A percentile compares a stretch with the other conserved stretches of the same genome.
phyloP scores from a whole-genome alignment of 2,797 vertebrate genomes.

The Alectoris magna region DNA sequence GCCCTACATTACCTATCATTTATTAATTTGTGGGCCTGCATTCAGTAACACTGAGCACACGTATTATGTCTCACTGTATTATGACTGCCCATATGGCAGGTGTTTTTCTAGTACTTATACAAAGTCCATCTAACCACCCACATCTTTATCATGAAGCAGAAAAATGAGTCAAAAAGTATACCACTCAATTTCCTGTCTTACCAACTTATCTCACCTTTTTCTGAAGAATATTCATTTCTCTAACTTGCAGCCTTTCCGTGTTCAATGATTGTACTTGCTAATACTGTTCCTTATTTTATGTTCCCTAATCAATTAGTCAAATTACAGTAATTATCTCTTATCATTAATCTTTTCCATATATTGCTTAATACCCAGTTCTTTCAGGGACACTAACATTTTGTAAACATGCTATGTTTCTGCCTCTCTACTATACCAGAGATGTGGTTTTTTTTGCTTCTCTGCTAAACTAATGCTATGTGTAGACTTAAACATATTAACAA shows the following conservation, averaged over 20 bases:
- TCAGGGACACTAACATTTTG: neutral
- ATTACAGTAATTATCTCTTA: slow-evolving; percentile 50
- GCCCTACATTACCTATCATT: neutral
- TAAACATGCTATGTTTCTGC: neutral
- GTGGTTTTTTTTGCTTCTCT: neutral
- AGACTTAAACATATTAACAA: neutral
- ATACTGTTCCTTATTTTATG: slow-evolving; percentile 37
- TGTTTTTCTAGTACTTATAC: neutral
- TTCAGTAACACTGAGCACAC: neutral
- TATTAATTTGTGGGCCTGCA: neutral
- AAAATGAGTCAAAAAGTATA: neutral
- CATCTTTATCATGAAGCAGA: neutral
- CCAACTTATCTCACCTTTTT: neutral
- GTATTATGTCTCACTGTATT: neutral
- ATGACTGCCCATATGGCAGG: neutral
- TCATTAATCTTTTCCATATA: slow-evolving; percentile 49
- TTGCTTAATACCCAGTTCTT: slow-evolving; percentile 20
- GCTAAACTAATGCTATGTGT: neutral
- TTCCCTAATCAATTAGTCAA: slow-evolving; percentile 17
- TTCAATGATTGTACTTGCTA: slow-evolving; percentile 26
- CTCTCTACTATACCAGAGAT: neutral
- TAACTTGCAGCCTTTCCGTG: neutral
- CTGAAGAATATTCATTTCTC: slow-evolving; percentile 1
- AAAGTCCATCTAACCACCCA: neutral
- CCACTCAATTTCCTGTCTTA: neutral